A percentile compares a stretch with the other conserved stretches of the same genome.
These are phyloP conservation scores for Gulo gulo DNA, from an alignment of 2,113 vertebrate species.

Conservation along the genomic window DNA sequence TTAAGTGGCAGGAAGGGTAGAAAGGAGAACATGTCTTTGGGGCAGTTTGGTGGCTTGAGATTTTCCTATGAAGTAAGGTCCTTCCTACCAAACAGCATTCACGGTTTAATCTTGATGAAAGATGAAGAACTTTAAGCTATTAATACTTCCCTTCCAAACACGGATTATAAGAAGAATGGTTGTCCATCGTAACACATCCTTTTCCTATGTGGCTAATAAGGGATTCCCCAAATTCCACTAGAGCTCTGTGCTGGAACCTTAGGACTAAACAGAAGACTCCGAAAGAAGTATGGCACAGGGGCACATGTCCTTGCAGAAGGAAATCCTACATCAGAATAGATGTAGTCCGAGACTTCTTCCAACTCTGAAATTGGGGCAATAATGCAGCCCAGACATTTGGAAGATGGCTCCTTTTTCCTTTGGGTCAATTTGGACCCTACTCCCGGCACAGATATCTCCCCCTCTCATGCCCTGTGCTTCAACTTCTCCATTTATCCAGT, in stretches of 20 bases:
- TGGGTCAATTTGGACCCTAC: background rate
- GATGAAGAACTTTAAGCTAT: conserved; percentile 70
- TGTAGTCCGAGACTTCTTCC: background rate
- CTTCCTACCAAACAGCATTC: conserved; percentile 77
- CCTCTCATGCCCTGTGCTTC: background rate
- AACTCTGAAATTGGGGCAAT: background rate
- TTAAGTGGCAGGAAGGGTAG: background rate
- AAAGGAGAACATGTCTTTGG: conserved; percentile 46
- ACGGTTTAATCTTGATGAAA: background rate
- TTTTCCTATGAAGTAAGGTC: conserved; percentile 75
- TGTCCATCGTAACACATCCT: conserved; percentile 57
- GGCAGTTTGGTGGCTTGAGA: conserved; percentile 70
- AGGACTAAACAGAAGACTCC: background rate
- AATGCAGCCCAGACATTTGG: background rate
- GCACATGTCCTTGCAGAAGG: background rate
- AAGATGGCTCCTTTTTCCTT: background rate
- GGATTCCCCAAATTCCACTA: conserved; percentile 13
- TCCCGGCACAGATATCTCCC: background rate
- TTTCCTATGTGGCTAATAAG: conserved; percentile 17
- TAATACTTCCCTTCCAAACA: conserved; percentile 71
- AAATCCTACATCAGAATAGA: background rate
- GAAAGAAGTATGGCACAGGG: background rate
- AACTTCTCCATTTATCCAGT: background rate
- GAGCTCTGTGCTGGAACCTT: background rate
- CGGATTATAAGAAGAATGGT: conserved; percentile 72